phyloP scores from a whole-genome alignment of 1,140 invertebrate species.

The Galendromus occidentalis region DNA sequence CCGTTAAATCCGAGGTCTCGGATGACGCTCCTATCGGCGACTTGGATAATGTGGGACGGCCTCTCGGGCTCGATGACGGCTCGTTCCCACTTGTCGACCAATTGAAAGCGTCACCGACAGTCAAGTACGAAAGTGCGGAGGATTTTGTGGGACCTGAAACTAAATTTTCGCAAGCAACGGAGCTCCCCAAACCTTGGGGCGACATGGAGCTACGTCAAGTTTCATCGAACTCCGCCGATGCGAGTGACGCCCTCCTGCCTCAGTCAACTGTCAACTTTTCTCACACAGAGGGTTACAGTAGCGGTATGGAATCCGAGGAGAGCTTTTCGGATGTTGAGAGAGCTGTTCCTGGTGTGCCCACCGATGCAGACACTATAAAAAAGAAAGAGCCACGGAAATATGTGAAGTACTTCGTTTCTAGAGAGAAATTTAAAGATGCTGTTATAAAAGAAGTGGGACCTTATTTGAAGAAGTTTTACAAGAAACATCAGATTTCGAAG shows the following conservation, averaged over 20 bases:
- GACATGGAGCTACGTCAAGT: not conserved
- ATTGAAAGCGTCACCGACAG: too few relatives aligned
- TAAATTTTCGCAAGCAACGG: too few relatives aligned
- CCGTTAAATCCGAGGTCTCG: too few relatives aligned
- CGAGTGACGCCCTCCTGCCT: not conserved
- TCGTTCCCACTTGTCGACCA: too few relatives aligned
- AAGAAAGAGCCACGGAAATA: not conserved
- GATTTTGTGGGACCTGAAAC: too few relatives aligned
- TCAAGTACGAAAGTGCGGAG: too few relatives aligned
- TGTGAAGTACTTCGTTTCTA: not conserved
- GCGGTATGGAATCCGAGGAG: not conserved
- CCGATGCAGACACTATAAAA: not conserved
- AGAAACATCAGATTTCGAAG: conserved; percentile 3
- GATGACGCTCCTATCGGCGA: too few relatives aligned
- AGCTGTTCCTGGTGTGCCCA: not conserved
- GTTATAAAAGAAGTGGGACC: not conserved
- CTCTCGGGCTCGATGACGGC: too few relatives aligned
- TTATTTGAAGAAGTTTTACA: conserved; percentile 7
- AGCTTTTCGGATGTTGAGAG: not conserved
- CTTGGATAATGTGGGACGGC: too few relatives aligned
- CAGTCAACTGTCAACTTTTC: not conserved
- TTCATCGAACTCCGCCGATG: not conserved
- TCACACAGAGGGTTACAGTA: not conserved
- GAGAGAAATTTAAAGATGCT: not conserved
- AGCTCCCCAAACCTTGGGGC: too few relatives aligned